These are phyloP conservation scores for Glandiceps talaboti DNA, from an alignment of 53 echinoderm and acorn worm species.

Conservation along the genomic window DNA sequence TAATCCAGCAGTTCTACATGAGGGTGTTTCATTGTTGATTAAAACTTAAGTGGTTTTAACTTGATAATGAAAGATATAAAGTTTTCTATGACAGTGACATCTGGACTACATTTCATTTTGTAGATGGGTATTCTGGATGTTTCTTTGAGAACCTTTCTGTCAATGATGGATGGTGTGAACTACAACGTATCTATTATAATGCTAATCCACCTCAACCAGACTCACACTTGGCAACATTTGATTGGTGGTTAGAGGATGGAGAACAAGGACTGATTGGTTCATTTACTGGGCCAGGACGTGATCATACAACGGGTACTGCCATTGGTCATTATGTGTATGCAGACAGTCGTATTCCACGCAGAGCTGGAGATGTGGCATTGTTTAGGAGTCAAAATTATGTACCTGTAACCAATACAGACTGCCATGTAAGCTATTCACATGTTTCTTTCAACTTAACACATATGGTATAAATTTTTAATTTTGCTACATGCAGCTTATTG, in stretches of 20 bases:
- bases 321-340: slow-evolving; percentile 1
- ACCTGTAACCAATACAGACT: not conserved
- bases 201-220: not conserved
- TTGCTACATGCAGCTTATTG: too few species aligned
- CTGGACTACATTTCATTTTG: too few species aligned
- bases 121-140: not conserved
- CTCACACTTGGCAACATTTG: not conserved
- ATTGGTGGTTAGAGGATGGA: not conserved
- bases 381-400: not conserved
- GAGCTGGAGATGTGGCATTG: not conserved
- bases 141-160: not conserved
- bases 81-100: too few species aligned
- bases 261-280: not conserved
- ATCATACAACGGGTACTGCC: slow-evolving; percentile 19
- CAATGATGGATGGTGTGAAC: not conserved
- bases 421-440: not conserved
- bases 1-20: too few species aligned
- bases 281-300: slow-evolving; percentile 7
- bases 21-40: too few species aligned
- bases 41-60: too few species aligned
- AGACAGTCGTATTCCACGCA: not conserved
- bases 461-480: too few species aligned
- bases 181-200: not conserved
- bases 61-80: too few species aligned
- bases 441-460: too few species aligned